Conservation (phyloP, 2,797 vertebrate genomes). For the Sitta carolinensis region DNA sequence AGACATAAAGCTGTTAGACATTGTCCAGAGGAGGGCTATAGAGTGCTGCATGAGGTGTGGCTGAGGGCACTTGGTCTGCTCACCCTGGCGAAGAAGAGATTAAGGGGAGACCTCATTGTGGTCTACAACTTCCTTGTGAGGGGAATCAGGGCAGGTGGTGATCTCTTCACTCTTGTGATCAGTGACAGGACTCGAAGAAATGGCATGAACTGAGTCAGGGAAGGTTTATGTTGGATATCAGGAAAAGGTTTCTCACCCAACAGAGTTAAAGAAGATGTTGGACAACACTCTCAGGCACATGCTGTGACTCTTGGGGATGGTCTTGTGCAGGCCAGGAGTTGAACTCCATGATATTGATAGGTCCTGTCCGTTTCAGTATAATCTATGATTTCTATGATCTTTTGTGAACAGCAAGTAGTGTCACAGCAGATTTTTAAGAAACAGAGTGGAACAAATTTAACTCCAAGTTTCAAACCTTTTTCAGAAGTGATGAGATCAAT, state of each 20-base stretch:
- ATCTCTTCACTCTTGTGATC: not conserved
- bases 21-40: fast-evolving
- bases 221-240: not conserved
- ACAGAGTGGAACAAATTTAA: not conserved
- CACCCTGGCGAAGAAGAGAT: not conserved
- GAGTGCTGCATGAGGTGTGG: not conserved
- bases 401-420: not conserved
- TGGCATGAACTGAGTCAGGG: not conserved
- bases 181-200: not conserved
- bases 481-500: not conserved
- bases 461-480: not conserved
- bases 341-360: not conserved
- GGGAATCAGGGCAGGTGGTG: not conserved
- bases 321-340: not conserved
- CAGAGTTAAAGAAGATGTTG: not conserved
- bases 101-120: too few relatives aligned
- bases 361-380: not conserved
- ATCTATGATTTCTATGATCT: not conserved
- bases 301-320: not conserved
- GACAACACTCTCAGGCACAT: not conserved
- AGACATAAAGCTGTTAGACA: not conserved
- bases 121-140: too few relatives aligned
- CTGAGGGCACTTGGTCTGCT: not conserved
- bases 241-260: not conserved
- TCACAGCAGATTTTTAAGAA: not conserved